A percentile compares a stretch with the other conserved stretches of the same genome.
Evolutionary conservation across 2,113 vertebrate species (phyloP).

Genomic region (Tragulus kanchil): DNA sequence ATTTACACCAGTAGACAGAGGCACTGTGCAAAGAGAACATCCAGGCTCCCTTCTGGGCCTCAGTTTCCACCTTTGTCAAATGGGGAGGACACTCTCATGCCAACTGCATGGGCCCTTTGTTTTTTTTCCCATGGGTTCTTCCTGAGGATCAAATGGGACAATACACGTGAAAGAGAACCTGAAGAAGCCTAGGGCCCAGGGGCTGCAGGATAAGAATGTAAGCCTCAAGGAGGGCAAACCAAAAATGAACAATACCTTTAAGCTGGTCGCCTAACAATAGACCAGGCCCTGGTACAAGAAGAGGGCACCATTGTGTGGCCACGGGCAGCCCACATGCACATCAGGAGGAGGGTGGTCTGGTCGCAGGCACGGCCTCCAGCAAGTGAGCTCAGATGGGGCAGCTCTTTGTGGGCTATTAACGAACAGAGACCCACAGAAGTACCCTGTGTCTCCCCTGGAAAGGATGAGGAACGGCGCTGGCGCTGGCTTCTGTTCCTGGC

Average conservation of each 20-base stretch:
- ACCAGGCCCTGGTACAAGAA: not conserved
- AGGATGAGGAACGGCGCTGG: too few relatives aligned
- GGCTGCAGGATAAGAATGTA: not conserved
- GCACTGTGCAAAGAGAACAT: not conserved
- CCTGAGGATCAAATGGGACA: not conserved
- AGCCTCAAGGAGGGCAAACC: too few relatives aligned
- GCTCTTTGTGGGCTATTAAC: not conserved
- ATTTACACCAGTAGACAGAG: not conserved
- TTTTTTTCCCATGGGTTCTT: not conserved
- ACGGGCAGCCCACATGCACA: fast-evolving
- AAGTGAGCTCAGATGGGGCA: not conserved
- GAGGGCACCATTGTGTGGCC: not conserved
- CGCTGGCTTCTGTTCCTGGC: not conserved
- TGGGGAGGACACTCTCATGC: not conserved
- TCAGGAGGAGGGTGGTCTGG: not conserved
- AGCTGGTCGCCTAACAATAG: not conserved
- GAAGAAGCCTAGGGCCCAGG: not conserved
- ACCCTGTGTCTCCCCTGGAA: fast-evolving
- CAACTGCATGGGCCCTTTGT: not conserved
- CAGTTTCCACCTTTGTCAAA: not conserved
- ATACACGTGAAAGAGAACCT: not conserved
- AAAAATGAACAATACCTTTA: not conserved
- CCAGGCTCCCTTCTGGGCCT: not conserved
- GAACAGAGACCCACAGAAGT: fast-evolving
- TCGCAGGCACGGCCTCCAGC: fast-evolving